A percentile compares a stretch with the other conserved stretches of the same genome.
These are phyloP conservation scores for Scolopax rusticola DNA, from an alignment of 2,797 vertebrate species.

Conservation along the genomic window DNA sequence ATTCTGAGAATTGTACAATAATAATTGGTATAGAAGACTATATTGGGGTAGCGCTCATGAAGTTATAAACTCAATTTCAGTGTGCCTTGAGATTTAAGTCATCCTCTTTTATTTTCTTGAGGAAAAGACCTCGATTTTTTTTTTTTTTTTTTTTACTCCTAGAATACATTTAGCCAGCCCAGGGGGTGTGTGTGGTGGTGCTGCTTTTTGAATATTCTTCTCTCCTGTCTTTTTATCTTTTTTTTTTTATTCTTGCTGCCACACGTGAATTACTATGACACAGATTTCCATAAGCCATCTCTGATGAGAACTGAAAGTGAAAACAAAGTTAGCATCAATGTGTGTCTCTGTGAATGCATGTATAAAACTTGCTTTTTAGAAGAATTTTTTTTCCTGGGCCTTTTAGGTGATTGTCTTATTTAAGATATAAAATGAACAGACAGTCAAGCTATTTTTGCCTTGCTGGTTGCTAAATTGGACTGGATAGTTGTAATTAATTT, in stretches of 20 bases:
- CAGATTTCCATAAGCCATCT: not conserved
- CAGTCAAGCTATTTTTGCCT: not conserved
- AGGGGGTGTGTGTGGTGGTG: not conserved
- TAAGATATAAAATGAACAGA: not conserved
- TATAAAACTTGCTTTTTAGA: not conserved
- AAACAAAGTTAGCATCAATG: not conserved
- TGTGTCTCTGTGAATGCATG: not conserved
- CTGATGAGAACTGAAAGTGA: not conserved
- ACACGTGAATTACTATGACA: not conserved
- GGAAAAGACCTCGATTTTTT: not conserved
- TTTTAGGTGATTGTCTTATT: not conserved
- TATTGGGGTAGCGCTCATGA: not conserved
- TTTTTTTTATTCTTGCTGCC: not conserved
- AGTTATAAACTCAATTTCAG: not conserved
- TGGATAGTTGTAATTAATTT: not conserved
- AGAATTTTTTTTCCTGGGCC: not conserved
- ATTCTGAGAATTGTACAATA: not conserved
- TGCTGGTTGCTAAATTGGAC: not conserved
- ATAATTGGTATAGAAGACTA: not conserved
- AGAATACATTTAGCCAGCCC: not conserved
- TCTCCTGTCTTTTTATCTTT: not conserved
- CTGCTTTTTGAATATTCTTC: not conserved
- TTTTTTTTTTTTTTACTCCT: not conserved
- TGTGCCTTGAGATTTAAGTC: not conserved
- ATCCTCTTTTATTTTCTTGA: not conserved